phyloP scores from a whole-genome alignment of 2,888 invertebrate genomes.

The Melolontha melolontha region DNA sequence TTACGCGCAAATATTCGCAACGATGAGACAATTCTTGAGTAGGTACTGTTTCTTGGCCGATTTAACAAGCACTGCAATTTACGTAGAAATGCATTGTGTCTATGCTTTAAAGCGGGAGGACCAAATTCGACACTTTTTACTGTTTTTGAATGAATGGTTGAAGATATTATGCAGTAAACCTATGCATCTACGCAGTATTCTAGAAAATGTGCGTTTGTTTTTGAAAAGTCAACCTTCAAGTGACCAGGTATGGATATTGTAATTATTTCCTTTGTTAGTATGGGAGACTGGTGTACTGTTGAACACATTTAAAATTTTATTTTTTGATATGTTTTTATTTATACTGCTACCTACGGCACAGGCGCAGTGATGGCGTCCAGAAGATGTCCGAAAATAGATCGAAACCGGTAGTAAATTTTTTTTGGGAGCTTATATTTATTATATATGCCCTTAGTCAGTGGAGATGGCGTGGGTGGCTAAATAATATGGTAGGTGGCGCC shows the following conservation, averaged over 20 bases:
- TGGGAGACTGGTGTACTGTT: too few species aligned
- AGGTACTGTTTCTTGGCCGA: constrained; percentile 15
- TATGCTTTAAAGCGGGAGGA: neutral
- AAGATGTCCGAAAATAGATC: too few species aligned
- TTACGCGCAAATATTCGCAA: constrained; percentile 1
- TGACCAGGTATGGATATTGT: neutral
- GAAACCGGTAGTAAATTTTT: too few species aligned
- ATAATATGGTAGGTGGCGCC: too few species aligned
- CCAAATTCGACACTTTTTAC: constrained; percentile 1
- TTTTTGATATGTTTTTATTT: too few species aligned
- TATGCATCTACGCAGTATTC: neutral
- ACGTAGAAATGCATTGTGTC: constrained; percentile 18
- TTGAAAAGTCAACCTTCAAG: constrained; percentile 1
- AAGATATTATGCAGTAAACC: neutral
- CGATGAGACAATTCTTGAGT: neutral
- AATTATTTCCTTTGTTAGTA: neutral
- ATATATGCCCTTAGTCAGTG: too few species aligned
- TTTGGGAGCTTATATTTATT: too few species aligned
- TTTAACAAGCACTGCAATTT: constrained; percentile 7
- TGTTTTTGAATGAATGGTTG: constrained; percentile 13
- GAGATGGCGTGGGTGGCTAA: too few species aligned
- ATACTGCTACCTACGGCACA: too few species aligned
- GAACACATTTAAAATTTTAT: too few species aligned
- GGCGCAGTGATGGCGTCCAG: too few species aligned
- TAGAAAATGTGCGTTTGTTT: neutral